Percentiles rank a stretch among this genome's conserved stretches.
Conservation (phyloP, 2,797 vertebrate genomes). For the Peromyscus nudipes region DNA sequence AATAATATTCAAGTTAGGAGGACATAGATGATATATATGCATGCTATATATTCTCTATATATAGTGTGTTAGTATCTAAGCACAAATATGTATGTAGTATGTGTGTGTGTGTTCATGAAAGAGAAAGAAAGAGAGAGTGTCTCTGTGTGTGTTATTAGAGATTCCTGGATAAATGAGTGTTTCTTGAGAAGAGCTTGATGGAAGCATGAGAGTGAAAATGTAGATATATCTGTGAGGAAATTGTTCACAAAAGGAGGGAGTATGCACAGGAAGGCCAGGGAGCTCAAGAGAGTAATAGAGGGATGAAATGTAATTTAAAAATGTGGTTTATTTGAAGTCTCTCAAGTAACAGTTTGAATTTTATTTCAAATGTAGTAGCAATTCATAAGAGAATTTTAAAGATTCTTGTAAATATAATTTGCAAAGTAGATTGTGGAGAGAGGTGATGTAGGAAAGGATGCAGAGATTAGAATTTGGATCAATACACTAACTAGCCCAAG, state of each 20-base stretch:
- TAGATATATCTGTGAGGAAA: neutral
- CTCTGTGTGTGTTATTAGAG: too few species aligned
- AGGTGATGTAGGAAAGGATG: neutral
- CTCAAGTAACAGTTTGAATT: neutral
- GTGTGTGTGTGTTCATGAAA: neutral
- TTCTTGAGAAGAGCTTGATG: slow-evolving; percentile 14
- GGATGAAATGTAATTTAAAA: neutral
- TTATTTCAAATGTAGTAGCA: neutral
- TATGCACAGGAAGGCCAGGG: neutral
- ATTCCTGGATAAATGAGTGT: neutral
- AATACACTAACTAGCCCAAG: neutral
- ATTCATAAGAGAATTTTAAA: neutral
- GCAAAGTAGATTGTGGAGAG: neutral
- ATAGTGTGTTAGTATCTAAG: neutral
- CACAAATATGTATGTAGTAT: neutral
- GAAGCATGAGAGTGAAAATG: neutral
- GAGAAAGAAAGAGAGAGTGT: neutral
- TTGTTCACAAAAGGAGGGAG: neutral
- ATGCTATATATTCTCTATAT: neutral
- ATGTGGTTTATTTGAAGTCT: neutral
- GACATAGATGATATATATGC: neutral
- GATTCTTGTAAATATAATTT: neutral
- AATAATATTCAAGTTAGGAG: neutral
- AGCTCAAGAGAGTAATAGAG: neutral
- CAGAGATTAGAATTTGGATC: neutral